phyloP scores from a whole-genome alignment of 2,797 vertebrate species.

The Botia almorhae region DNA sequence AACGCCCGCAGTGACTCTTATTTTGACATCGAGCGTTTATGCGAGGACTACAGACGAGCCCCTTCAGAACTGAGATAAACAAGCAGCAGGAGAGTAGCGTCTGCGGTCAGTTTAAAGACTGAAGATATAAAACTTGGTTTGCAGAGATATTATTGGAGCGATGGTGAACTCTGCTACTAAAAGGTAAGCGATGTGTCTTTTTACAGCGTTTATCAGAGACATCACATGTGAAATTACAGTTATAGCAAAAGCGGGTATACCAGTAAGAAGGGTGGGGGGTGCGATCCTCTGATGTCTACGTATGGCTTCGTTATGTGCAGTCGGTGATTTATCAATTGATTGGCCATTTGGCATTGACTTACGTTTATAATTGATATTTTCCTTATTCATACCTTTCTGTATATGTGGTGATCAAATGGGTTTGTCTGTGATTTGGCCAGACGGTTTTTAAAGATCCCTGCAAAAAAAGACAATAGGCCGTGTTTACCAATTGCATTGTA shows the following conservation, averaged over 20 bases:
- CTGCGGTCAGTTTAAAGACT: neutral
- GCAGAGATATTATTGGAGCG: neutral
- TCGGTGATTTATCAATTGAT: neutral
- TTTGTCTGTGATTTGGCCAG: neutral
- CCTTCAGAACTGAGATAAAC: slow-evolving; percentile 38
- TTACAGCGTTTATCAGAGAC: neutral
- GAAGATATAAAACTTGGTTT: neutral
- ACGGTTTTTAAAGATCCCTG: neutral
- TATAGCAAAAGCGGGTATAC: neutral
- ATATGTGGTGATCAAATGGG: neutral
- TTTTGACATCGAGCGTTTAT: slow-evolving; percentile 23
- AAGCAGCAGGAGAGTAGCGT: slow-evolving; percentile 1
- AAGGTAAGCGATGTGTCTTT: slow-evolving; percentile 10
- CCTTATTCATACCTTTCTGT: neutral
- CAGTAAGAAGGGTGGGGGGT: neutral
- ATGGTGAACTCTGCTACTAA: slow-evolving; percentile 47
- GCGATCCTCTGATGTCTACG: neutral
- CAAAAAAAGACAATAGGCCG: slow-evolving; percentile 1
- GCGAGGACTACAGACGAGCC: neutral
- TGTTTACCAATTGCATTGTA: neutral
- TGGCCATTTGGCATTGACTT: neutral
- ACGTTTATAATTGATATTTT: neutral
- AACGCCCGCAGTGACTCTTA: slow-evolving; percentile 46
- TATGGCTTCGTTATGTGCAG: neutral
- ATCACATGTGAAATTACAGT: neutral